Evolutionary conservation across 1,140 invertebrate genomes (phyloP).

Genomic region (Drosophila micromelanica): DNA sequence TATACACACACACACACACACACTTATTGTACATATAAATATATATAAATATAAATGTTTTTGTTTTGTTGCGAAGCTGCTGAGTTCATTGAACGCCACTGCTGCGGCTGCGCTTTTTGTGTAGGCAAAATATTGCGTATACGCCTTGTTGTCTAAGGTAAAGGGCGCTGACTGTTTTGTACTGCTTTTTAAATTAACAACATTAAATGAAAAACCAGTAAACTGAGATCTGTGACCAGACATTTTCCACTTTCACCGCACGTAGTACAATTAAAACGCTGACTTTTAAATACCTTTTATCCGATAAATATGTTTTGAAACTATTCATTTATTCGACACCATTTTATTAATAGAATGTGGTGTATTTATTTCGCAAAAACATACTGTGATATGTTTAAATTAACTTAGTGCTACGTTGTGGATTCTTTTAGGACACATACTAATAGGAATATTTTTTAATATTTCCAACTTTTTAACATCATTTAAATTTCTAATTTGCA

Average conservation of each 20-base stretch:
- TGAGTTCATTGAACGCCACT: slow-evolving; percentile 61
- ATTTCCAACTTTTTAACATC: no score
- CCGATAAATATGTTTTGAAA: no score
- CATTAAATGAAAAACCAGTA: slow-evolving; percentile 35
- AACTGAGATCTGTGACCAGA: background rate
- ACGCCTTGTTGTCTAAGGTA: slow-evolving; percentile 53
- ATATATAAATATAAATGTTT: slow-evolving; percentile 13
- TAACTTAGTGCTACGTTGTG: no score
- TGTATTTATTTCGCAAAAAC: no score
- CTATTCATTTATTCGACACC: no score
- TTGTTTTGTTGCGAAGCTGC: slow-evolving; percentile 20
- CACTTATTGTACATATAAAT: background rate
- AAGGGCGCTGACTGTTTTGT: slow-evolving; percentile 38
- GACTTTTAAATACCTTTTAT: slow-evolving; percentile 17
- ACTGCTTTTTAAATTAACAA: no score
- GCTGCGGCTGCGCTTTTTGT: slow-evolving; percentile 45
- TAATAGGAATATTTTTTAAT: no score
- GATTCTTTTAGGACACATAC: no score
- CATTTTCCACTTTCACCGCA: slow-evolving; percentile 44
- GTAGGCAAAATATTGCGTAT: slow-evolving; percentile 55
- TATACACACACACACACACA: slow-evolving; percentile 5
- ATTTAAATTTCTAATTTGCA: no score
- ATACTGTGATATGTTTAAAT: no score
- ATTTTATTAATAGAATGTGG: no score
- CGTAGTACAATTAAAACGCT: no score